Conservation (phyloP, 2,113 vertebrate species). For the Nanorana parkeri region DNA sequence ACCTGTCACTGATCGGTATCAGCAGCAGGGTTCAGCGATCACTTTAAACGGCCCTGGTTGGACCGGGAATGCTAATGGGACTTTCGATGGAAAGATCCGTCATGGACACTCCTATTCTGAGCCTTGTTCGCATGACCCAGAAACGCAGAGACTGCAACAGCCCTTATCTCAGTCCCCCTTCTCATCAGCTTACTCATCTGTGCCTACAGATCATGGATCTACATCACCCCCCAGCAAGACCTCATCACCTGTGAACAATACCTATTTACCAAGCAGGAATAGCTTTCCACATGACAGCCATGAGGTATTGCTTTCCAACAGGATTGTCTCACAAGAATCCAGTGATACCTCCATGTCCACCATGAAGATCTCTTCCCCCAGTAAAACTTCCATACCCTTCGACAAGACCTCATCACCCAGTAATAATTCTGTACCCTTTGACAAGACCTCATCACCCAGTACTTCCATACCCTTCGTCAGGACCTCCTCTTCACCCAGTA, state of each 20-base stretch:
- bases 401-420: neutral
- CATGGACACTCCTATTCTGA: neutral
- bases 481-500: rapidly evolving
- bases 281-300: no score
- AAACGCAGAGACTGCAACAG: no score
- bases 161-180: neutral
- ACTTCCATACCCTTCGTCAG: neutral
- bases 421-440: no score
- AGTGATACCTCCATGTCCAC: no score
- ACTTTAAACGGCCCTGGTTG: neutral
- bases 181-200: neutral
- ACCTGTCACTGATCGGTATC: rapidly evolving
- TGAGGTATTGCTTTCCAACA: no score
- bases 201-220: neutral
- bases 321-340: no score
- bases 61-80: neutral
- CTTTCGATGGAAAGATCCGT: neutral
- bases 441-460: no score
- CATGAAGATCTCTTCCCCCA: no score
- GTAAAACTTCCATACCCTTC: neutral
- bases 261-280: no score
- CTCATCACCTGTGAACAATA: neutral
- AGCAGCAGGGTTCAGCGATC: neutral
- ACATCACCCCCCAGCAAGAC: neutral
- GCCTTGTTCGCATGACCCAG: neutral